phyloP scores from a whole-genome alignment of 2,888 invertebrate species.

The Ceramica pisi region DNA sequence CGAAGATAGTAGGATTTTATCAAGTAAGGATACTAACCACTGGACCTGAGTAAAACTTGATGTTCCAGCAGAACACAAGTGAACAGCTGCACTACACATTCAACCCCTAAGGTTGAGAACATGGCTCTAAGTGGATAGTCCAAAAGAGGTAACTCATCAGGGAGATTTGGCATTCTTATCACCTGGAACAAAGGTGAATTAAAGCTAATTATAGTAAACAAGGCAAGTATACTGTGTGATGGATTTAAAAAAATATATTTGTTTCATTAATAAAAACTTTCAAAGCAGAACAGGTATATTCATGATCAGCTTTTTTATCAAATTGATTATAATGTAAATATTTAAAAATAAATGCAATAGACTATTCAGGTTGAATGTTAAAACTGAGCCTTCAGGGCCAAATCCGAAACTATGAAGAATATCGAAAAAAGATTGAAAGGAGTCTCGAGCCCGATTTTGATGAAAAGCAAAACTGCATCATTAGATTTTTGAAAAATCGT shows the following conservation, averaged over 20 bases:
- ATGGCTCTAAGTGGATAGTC: slow-evolving; percentile 97
- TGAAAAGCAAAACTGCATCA: too few relatives aligned
- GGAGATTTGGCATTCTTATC: slow-evolving; percentile 94
- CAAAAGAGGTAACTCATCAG: slow-evolving; percentile 97
- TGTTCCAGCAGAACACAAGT: slow-evolving; percentile 99
- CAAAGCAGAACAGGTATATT: not conserved
- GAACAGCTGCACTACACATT: slow-evolving; percentile 97
- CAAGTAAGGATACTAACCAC: slow-evolving; percentile 90
- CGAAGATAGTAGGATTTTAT: not conserved
- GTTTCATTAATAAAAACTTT: not conserved
- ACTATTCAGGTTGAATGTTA: too few relatives aligned
- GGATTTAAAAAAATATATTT: too few relatives aligned
- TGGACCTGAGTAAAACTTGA: slow-evolving; percentile 98
- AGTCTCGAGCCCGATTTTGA: too few relatives aligned
- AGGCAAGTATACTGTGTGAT: not conserved
- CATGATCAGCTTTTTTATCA: too few relatives aligned
- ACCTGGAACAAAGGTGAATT: slow-evolving; percentile 81
- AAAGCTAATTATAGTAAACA: not conserved
- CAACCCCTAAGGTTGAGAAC: slow-evolving; percentile 97
- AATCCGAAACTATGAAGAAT: too few relatives aligned
- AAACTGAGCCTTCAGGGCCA: too few relatives aligned
- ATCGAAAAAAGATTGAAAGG: too few relatives aligned
- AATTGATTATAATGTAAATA: not conserved
- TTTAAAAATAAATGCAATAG: not conserved
- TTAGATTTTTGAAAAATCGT: too few relatives aligned